Percentiles rank a stretch among this genome's conserved stretches.
phyloP scores from a whole-genome alignment of 2,888 invertebrate species.

The Cerceris ruficornis region DNA sequence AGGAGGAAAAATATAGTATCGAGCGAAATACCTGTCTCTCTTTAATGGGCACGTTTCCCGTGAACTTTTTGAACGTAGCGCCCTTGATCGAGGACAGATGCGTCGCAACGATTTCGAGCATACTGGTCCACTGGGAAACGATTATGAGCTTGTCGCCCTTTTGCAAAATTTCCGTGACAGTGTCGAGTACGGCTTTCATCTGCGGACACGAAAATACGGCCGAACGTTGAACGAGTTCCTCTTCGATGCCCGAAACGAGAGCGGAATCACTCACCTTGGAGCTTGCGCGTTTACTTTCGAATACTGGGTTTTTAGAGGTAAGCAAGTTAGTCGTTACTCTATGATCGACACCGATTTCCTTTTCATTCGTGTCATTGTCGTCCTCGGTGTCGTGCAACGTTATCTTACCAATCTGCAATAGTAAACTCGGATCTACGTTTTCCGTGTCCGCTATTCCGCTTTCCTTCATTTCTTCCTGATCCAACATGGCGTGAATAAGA shows the following conservation, averaged over 20 bases:
- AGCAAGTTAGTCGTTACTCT: constrained; percentile 86
- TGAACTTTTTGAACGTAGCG: constrained; percentile 84
- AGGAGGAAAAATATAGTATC: neutral
- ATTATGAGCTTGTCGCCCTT: constrained; percentile 89
- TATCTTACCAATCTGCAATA: constrained; percentile 60
- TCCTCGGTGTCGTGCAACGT: constrained; percentile 37
- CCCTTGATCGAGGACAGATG: constrained; percentile 86
- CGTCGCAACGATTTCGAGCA: constrained; percentile 88
- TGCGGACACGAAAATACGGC: constrained; percentile 55
- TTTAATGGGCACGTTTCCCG: constrained; percentile 89
- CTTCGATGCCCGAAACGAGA: neutral
- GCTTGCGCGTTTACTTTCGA: constrained; percentile 84
- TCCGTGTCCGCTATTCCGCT: constrained; percentile 79
- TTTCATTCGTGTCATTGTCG: constrained; percentile 45
- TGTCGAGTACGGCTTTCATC: constrained; percentile 85
- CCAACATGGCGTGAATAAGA: constrained; percentile 87
- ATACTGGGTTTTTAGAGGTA: constrained; percentile 88
- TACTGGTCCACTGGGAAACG: constrained; percentile 96
- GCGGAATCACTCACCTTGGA: constrained; percentile 82
- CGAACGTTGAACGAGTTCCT: neutral
- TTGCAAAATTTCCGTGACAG: constrained; percentile 82
- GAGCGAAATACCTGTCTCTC: constrained; percentile 85
- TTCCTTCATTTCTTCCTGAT: constrained; percentile 78
- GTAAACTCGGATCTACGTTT: constrained; percentile 52
- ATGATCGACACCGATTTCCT: constrained; percentile 81